phyloP scores from a whole-genome alignment of 2,888 invertebrate genomes.

The Drosophila macrothrix region DNA sequence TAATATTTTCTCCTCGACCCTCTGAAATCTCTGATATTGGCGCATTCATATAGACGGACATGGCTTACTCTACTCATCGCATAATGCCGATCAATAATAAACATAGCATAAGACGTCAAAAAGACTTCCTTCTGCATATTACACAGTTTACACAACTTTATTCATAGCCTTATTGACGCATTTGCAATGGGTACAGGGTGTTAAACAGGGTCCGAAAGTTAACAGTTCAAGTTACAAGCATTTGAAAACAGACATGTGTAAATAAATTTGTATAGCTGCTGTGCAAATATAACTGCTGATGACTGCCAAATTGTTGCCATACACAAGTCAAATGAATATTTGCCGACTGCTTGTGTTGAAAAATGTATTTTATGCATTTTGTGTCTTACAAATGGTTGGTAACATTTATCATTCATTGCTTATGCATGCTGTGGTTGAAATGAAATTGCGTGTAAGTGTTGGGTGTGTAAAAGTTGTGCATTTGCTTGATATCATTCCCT shows the following conservation, averaged over 20 bases:
- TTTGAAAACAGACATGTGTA: slow-evolving; percentile 1
- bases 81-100: background rate
- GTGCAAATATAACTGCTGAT: slow-evolving; percentile 23
- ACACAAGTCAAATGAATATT: slow-evolving; percentile 11
- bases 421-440: background rate
- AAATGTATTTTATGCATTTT: slow-evolving; percentile 16
- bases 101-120: background rate
- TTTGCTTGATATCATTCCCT: slow-evolving; percentile 29
- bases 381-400: slow-evolving; percentile 14
- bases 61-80: fast-evolving
- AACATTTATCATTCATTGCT: background rate
- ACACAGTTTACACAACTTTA: background rate
- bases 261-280: slow-evolving; percentile 17
- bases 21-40: background rate
- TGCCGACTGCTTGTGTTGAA: slow-evolving; percentile 10
- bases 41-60: too few species aligned
- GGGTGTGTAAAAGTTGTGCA: slow-evolving; percentile 5
- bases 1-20: background rate
- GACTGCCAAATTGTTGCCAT: slow-evolving; percentile 31
- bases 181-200: background rate
- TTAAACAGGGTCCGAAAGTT: background rate
- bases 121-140: background rate
- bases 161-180: background rate
- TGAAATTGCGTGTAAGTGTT: slow-evolving; percentile 27
- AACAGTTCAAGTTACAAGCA: slow-evolving; percentile 5